Evolutionary conservation across 2,888 invertebrate genomes (phyloP).

Genomic region (Nemapogon koenigi): DNA sequence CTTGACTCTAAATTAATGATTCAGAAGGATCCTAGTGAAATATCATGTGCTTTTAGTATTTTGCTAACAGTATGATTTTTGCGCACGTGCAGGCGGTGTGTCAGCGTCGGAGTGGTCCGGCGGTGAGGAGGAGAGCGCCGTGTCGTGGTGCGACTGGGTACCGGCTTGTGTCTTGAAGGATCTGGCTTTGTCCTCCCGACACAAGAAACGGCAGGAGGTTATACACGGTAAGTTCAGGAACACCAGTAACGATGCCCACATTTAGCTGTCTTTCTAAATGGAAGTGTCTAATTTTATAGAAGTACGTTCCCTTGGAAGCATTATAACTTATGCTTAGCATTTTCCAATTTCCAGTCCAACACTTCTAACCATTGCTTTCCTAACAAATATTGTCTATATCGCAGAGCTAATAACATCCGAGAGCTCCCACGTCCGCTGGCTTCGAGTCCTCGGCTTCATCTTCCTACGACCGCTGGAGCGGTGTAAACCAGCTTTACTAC

Average conservation of each 20-base stretch:
- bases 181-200: constrained; percentile 34
- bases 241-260: not conserved
- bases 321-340: too few relatives aligned
- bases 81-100: too few relatives aligned
- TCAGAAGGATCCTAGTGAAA: too few relatives aligned
- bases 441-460: constrained; percentile 83
- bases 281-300: too few relatives aligned
- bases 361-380: too few relatives aligned
- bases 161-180: constrained; percentile 41
- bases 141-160: constrained; percentile 52
- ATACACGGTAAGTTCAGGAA: constrained; percentile 42
- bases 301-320: too few relatives aligned
- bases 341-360: too few relatives aligned
- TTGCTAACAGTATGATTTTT: too few relatives aligned
- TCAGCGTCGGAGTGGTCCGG: constrained; percentile 55
- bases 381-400: too few relatives aligned
- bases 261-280: too few relatives aligned
- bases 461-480: constrained; percentile 79
- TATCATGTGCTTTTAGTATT: too few relatives aligned
- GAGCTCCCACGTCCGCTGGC: constrained; percentile 85
- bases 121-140: constrained; percentile 48
- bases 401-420: constrained; percentile 83
- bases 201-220: constrained; percentile 54
- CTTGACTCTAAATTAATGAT: too few relatives aligned
- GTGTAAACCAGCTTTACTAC: constrained; percentile 67